These are phyloP conservation scores for Papilio helenus DNA, from an alignment of 1,140 invertebrate genomes.

Conservation along the genomic window DNA sequence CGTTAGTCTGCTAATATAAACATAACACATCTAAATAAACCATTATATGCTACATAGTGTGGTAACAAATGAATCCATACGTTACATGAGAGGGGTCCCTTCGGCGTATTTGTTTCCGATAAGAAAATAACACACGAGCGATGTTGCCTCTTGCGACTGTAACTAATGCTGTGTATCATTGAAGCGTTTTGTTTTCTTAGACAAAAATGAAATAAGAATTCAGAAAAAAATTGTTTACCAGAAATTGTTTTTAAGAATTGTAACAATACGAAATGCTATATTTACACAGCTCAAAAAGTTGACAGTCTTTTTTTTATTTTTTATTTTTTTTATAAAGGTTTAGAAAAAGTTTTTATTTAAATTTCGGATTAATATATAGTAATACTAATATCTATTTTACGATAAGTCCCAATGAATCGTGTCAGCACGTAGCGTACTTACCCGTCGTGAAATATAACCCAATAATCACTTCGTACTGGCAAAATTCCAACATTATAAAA, in stretches of 20 bases:
- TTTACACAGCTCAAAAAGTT: too few species aligned
- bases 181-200: background rate
- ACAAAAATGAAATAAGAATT: background rate
- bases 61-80: conserved; percentile 1
- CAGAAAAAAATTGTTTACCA: background rate
- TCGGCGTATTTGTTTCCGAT: conserved; percentile 13
- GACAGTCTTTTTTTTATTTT: too few species aligned
- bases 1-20: too few species aligned
- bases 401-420: background rate
- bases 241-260: background rate
- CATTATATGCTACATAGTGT: background rate
- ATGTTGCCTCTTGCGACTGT: background rate
- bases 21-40: too few species aligned
- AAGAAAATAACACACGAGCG: conserved; percentile 6
- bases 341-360: background rate
- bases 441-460: conserved; percentile 16
- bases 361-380: background rate
- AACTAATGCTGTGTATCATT: background rate
- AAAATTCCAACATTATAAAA: conserved; percentile 7
- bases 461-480: conserved; percentile 19
- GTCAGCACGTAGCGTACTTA: conserved; percentile 15
- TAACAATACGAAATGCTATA: background rate
- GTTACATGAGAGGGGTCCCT: background rate
- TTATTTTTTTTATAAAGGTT: too few species aligned
- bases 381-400: conserved; percentile 4